Base-by-base conservation (phyloP, 2,113 vertebrate genomes). In the Rhadina sibilatrix region DNA sequence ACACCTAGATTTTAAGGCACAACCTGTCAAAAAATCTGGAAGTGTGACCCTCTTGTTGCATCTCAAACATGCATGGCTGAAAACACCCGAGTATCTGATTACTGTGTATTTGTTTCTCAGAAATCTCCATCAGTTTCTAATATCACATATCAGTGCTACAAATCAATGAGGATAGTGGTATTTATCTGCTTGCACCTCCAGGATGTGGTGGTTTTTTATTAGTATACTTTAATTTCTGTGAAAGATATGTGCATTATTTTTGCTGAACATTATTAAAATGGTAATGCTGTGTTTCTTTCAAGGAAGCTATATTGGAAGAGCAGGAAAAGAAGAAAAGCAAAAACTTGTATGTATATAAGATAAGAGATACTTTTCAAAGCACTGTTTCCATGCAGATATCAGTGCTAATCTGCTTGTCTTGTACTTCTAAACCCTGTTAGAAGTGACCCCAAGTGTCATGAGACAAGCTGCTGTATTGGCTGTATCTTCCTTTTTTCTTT, bases 231-330 rank as follows among this genome's bases (percentile, higher is more conserved):
- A 50, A 9, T 10, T 65, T 88, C 30, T 50, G 54, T 77, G 63
- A 76, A 87, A 91, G 11, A 66, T 23, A 35, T 6, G 42, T 65
- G 42, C 20, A 9, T 86, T 78, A 19, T 30, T 70, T 83, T 74
- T 57, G 8, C 53, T 78, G 59, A 87, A 78, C 17, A 2, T 63
- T 91, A 76, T 52, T 91, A 50, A 84, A 82, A 89, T 65, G 31
- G 15, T 86, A 75, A 93, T 46, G 42, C 38, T 96, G 69, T 94
- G 69, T 97, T 96, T 96, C 96, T 96, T 97, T 96, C 60, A 93
- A 99, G 99, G 99, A 99, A 95, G 99, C 99, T 13, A 99, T 99
- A 84, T 77, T 99, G 65, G 99, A 99, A 92, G 99, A 99, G 63
- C 99, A 99, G 84, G 99, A 99, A 77, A 99, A 99, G 98, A 99